Base-by-base conservation (phyloP, 1,140 invertebrate genomes). In the Andricus grossulariae region DNA sequence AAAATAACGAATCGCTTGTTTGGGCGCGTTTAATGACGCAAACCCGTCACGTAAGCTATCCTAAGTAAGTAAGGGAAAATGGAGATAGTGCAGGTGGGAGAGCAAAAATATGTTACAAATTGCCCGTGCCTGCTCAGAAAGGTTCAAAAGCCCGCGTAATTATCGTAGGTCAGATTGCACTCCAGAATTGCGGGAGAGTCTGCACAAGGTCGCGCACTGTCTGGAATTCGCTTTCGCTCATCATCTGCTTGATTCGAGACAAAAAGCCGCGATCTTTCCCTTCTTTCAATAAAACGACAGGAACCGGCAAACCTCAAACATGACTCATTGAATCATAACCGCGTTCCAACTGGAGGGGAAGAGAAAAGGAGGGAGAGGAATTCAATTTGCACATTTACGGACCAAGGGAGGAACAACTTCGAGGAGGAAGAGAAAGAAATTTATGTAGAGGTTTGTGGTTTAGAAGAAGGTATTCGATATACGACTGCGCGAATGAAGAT, bases 191-290 rank as follows among this genome's bases (percentile, higher is more conserved):
- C 57, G 57, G 12, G 57, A 39, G 57, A 39, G 1, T 39, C 25
- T 66, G 16, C 55, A 25, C 60, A 66, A 66, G 60, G 60, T 66
- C 60, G 25, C 25, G 3, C 39, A 66, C 60, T 66, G 57, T 16
- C 21, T 66, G 60, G 60, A 66, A 66, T 66, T 39, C 60, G 25
- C 60, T 66, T 66, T 66, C 25, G 32, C 60, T 39, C 2, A 66
- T 66, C 15, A 66, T 66, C 32, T 66, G 16, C 32, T 66, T 16
- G 60, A 66, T 39, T 16, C 15, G 16, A 19, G 11, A 25, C 10
- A 32, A 57, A 57, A 32, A 21, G 18, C 1, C 55, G 25, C 5
- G 60, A 66, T 21, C 60, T 66, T 10, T 19, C 21, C 16, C 57
- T 66, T 66, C 3, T 66, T 66, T 15, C 21, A 66, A 66, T 16